These are phyloP conservation scores for Cosmorhoe ocellata DNA, from an alignment of 2,888 invertebrate species.

Conservation along the genomic window DNA sequence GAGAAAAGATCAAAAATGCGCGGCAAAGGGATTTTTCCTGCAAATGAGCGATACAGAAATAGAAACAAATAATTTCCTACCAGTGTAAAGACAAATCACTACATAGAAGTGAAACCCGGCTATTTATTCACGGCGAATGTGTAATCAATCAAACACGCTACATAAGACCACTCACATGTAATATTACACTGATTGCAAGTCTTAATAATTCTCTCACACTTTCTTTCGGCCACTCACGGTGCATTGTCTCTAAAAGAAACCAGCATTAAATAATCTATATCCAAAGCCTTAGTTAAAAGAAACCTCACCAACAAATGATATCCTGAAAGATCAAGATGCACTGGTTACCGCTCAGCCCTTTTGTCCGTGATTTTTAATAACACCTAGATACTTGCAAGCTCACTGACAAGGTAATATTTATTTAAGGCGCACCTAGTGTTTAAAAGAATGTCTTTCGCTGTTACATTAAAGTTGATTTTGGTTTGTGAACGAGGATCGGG, in stretches of 20 bases:
- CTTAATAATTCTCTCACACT: conserved; percentile 41
- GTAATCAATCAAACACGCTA: conserved; percentile 19
- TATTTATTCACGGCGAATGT: conserved; percentile 14
- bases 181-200: conserved; percentile 33
- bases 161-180: conserved; percentile 24
- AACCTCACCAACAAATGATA: conserved; percentile 18
- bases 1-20: conserved; percentile 1
- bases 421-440: conserved; percentile 7
- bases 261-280: conserved; percentile 24
- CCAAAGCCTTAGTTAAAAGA: conserved; percentile 7
- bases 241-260: conserved; percentile 38
- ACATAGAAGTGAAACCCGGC: conserved; percentile 10
- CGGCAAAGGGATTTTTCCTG: not conserved
- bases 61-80: not conserved
- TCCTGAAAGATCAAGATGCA: conserved; percentile 33
- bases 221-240: conserved; percentile 36
- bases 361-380: conserved; percentile 55
- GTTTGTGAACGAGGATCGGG: conserved; percentile 12
- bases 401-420: conserved; percentile 42
- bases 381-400: conserved; percentile 45
- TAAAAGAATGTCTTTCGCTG: conserved; percentile 20
- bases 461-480: conserved; percentile 29
- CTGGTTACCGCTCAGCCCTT: conserved; percentile 36
- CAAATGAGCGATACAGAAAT: too few relatives aligned
- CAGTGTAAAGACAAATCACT: not conserved